Percentiles rank a stretch among this genome's conserved stretches.
Evolutionary conservation across 1,140 invertebrate genomes (phyloP).

Genomic region (Luehdorfia chinensis): DNA sequence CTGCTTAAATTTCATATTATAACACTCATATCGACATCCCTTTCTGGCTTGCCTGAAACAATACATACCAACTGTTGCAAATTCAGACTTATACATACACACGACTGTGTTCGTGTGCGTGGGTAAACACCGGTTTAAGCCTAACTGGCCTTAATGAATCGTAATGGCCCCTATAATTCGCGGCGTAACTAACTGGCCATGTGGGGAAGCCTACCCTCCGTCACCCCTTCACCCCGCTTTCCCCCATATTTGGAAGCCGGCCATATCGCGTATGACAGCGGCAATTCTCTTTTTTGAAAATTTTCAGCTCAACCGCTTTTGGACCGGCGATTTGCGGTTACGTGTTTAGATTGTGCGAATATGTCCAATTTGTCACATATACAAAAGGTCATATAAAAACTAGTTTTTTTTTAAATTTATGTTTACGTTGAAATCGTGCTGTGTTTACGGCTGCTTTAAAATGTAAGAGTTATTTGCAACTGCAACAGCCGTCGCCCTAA

Average conservation of each 20-base stretch:
- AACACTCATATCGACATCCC: constrained; percentile 36
- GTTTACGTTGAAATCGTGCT: neutral
- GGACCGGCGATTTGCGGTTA: constrained; percentile 63
- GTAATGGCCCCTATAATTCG: constrained; percentile 79
- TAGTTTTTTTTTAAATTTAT: too few relatives aligned
- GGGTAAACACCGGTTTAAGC: constrained; percentile 75
- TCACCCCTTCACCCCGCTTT: constrained; percentile 27
- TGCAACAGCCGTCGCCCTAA: constrained; percentile 66
- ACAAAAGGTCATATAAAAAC: too few relatives aligned
- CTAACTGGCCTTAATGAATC: constrained; percentile 79
- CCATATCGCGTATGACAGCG: constrained; percentile 72
- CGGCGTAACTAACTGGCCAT: constrained; percentile 77
- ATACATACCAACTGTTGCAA: constrained; percentile 57
- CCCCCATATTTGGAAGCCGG: constrained; percentile 64
- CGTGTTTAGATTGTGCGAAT: constrained; percentile 54
- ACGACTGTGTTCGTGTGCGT: constrained; percentile 50
- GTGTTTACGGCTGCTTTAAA: constrained; percentile 25
- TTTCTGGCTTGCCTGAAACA: constrained; percentile 41
- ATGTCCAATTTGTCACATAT: constrained; percentile 42
- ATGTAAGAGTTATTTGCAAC: constrained; percentile 44
- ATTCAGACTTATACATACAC: constrained; percentile 29
- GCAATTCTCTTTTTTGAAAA: constrained; percentile 69
- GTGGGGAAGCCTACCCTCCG: constrained; percentile 54
- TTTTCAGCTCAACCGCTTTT: constrained; percentile 57
- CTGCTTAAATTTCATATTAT: constrained; percentile 57